A percentile compares a stretch with the other conserved stretches of the same genome.
phyloP scores from a whole-genome alignment of 2,888 invertebrate genomes.

The Portevinia maculata region DNA sequence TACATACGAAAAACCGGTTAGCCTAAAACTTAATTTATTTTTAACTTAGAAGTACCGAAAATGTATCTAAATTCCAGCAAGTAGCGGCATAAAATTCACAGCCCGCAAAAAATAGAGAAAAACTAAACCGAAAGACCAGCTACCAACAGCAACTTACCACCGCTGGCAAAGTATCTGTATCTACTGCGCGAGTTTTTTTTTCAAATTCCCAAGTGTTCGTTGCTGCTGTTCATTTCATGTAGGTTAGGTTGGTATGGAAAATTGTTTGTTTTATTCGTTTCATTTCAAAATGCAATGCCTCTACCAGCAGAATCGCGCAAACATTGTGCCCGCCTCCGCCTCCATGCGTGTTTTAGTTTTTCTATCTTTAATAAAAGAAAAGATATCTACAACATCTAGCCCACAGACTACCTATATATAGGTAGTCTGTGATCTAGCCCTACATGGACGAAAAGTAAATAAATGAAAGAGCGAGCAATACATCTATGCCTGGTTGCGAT shows the following conservation, averaged over 20 bases:
- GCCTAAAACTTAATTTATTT: conserved; percentile 6
- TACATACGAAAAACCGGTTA: conserved; percentile 12
- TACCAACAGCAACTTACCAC: conserved; percentile 23
- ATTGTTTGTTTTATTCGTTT: conserved; percentile 16
- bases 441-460: too few species aligned
- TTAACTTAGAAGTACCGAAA: neutral
- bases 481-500: conserved; percentile 3
- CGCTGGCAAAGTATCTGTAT: conserved; percentile 70
- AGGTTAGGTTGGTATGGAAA: conserved; percentile 2
- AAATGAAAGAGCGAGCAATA: conserved; percentile 1
- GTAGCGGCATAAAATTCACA: neutral
- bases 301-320: neutral
- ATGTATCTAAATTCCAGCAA: conserved; percentile 7
- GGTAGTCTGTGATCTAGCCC: too few species aligned
- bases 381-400: too few species aligned
- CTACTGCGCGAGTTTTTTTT: conserved; percentile 37
- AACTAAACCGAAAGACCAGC: conserved; percentile 17
- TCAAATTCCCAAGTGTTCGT: conserved; percentile 28
- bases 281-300: neutral
- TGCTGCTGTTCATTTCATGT: conserved; percentile 17
- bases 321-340: conserved; percentile 9
- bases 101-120: conserved; percentile 11
- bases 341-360: neutral
- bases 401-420: too few species aligned
- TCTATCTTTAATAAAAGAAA: neutral